These are phyloP conservation scores for Globodera ellingtonae DNA, from an alignment of 1,140 invertebrate species.

Conservation along the genomic window DNA sequence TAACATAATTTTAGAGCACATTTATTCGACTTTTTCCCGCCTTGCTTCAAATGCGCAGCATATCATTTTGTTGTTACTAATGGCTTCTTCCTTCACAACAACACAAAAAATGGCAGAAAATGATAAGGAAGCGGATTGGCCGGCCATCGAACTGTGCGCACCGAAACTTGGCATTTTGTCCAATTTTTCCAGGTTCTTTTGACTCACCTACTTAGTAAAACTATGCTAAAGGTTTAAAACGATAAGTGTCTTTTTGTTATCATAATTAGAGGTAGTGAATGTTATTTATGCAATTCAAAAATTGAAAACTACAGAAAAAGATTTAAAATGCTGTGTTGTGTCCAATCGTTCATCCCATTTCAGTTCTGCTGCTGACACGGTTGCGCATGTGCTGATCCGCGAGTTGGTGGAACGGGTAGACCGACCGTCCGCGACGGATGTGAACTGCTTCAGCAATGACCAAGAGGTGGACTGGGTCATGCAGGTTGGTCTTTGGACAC, in stretches of 20 bases:
- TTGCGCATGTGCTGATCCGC: conserved; percentile 41
- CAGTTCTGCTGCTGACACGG: conserved; percentile 46
- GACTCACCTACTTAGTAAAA: too few relatives aligned
- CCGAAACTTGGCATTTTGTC: conserved; percentile 27
- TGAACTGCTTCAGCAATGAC: conserved; percentile 35
- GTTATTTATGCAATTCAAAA: too few relatives aligned
- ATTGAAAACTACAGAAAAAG: not conserved
- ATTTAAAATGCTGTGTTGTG: too few relatives aligned
- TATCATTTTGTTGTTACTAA: not conserved
- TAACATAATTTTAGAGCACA: too few relatives aligned
- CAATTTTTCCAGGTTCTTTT: conserved; percentile 15
- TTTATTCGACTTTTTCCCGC: too few relatives aligned
- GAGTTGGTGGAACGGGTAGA: conserved; percentile 54
- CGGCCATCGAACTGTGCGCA: conserved; percentile 12
- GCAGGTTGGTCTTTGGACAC: conserved; percentile 36
- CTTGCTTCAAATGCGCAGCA: too few relatives aligned
- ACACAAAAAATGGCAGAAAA: not conserved
- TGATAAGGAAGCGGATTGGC: conserved; percentile 19
- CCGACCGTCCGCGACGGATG: conserved; percentile 5
- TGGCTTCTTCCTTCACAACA: not conserved
- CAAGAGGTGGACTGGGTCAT: conserved; percentile 50
- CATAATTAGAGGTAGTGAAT: not conserved
- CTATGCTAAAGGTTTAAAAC: too few relatives aligned
- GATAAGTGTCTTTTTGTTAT: not conserved
- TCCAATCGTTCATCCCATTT: not conserved